Evolutionary conservation across 1,140 invertebrate genomes (phyloP).

Genomic region (Gryon sp.): DNA sequence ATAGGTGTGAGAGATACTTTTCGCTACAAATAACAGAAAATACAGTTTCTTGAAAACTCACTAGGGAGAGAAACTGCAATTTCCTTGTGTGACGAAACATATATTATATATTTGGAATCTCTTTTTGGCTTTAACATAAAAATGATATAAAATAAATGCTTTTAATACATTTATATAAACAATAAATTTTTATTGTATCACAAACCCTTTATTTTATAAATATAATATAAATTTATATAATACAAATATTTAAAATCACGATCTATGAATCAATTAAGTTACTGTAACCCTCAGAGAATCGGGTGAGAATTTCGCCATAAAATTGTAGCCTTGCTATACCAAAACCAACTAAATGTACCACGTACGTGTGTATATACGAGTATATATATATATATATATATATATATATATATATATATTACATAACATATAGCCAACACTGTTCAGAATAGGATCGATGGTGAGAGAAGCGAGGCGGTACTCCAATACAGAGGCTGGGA

Average conservation of each 20-base stretch:
- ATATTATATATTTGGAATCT: too few species aligned
- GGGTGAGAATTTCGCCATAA: conserved; percentile 61
- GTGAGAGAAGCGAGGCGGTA: conserved; percentile 66
- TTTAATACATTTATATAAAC: too few species aligned
- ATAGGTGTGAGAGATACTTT: too few species aligned
- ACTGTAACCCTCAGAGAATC: conserved; percentile 48
- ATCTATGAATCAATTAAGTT: conserved; percentile 26
- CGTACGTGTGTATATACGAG: conserved; percentile 58
- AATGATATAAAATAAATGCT: too few species aligned
- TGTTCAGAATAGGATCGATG: conserved; percentile 64
- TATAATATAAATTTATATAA: too few species aligned
- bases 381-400: conserved; percentile 29
- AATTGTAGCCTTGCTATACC: conserved; percentile 56
- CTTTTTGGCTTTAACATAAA: too few species aligned
- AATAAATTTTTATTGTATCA: too few species aligned
- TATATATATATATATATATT: conserved; percentile 54
- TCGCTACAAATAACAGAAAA: too few species aligned
- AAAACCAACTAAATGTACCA: conserved; percentile 50
- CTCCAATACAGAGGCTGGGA: conserved; percentile 68
- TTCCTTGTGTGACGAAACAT: too few species aligned
- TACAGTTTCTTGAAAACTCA: too few species aligned
- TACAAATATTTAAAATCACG: conserved; percentile 36
- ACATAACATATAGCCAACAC: conserved; percentile 54
- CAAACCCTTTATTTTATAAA: too few species aligned
- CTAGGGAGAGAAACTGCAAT: too few species aligned